These are phyloP conservation scores for Pyrrhosoma nymphula DNA, from an alignment of 2,888 invertebrate genomes.

Conservation along the genomic window DNA sequence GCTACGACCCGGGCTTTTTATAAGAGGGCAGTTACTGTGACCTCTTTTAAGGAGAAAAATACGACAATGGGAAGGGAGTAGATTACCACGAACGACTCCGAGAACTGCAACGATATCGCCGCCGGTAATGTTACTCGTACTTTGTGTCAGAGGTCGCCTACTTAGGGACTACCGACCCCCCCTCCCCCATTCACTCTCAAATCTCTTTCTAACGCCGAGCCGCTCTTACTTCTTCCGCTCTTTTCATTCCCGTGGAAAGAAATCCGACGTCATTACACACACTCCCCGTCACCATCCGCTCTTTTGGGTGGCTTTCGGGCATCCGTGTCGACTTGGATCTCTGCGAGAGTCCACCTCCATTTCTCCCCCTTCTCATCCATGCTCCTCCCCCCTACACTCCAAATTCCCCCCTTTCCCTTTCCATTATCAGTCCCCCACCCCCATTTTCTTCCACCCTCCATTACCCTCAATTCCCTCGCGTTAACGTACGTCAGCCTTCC, in stretches of 20 bases:
- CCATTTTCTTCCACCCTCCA: neutral
- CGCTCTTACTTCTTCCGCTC: neutral
- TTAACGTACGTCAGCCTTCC: slow-evolving; percentile 29
- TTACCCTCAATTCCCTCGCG: slow-evolving; percentile 36
- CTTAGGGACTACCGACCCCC: neutral
- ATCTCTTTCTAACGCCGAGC: slow-evolving; percentile 4
- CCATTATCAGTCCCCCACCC: neutral
- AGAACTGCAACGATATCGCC: neutral
- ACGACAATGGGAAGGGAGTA: neutral
- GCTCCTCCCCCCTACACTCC: neutral
- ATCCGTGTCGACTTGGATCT: neutral
- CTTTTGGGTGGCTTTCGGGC: neutral
- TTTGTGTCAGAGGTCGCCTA: neutral
- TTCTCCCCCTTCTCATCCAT: neutral
- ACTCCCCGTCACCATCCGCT: neutral
- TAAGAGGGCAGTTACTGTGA: neutral
- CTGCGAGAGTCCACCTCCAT: neutral
- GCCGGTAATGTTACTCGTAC: neutral
- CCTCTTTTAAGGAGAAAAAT: neutral
- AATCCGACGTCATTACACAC: neutral
- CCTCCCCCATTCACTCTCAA: slow-evolving; percentile 7
- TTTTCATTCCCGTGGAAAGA: neutral
- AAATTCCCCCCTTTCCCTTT: neutral
- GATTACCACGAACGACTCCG: slow-evolving; percentile 14
- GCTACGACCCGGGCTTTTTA: neutral